Evolutionary conservation across 1,140 invertebrate species (phyloP), one percentile per base, ranked within the genome.

Genomic region (Cydia fagiglandana): DNA sequence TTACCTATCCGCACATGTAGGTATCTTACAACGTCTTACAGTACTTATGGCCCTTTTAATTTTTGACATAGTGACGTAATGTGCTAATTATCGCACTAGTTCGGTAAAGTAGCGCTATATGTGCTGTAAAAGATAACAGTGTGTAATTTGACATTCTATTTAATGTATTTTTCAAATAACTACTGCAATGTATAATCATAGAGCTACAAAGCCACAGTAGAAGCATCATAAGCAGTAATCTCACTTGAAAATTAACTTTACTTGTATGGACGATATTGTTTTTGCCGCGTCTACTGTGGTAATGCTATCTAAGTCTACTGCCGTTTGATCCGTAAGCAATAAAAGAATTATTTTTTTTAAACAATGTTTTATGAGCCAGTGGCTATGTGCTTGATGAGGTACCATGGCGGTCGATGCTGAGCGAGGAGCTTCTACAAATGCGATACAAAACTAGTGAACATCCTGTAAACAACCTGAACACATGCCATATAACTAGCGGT

Each of bases 271-370:
- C 9, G 24, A n/a, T 20, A 61, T 24, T 20, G 20, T 61, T 24
- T 61, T 24, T 24, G 10, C n/a, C 24, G 56, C 10, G 56, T 61
- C 20, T 61, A 24, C 56, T 61, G 56, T 24, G 56, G 10, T 24
- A 24, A 12, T 20, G 10, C 30, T 68, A 66, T 34, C 15, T 38
- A 70, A 70, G 66, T 70, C 66, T 70, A 70, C 66, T 70, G 66
- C 66, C 66, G 66, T 38, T 70, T 70, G 66, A 20, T 17, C 24
- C 66, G 34, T 70, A 45, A 70, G 66, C 66, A 70, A 70, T 70
- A 70, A 45, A 70, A 70, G 0, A 45, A 9, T 70, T 70, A 10
- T 70, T 68, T 68, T 68, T 56, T 61, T 61, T 61, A 10, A 53
- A n/a, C 50, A 53, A 24, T 20, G 53, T 61, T 24, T 61, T 61